Evolutionary conservation across 2,113 vertebrate species (phyloP), one percentile per base, ranked within the genome.

Genomic region (Percina caprodes): DNA sequence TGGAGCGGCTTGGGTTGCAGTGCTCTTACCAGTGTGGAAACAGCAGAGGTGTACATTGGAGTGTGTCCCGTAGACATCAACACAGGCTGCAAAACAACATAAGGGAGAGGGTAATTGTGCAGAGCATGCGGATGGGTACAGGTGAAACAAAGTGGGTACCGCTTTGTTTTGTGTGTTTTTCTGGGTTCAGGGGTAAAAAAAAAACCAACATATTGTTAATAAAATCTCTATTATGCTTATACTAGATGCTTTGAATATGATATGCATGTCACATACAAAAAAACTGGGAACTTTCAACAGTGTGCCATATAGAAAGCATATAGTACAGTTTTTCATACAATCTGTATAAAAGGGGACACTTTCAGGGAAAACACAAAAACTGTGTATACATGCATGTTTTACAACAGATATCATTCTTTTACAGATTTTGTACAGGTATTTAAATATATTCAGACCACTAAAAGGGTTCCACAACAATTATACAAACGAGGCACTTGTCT

Each of bases 11-110:
- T 51, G 21, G 52, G 60, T 71, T 15, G 21, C 84, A 60, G 69
- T 82, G 84, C 59, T 91, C 95, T 96, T 95, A 96, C 95, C 95
- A 96, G 94, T 69, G 95, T 96, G 83, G 95, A 95, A 85, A 95
- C 94, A 19, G 95, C 94, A 0, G 95, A 96, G 81, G 95, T 95
- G 94, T 95, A 96, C 92, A 95, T 92, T 86, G 95, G 95, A 79
- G 94, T 95, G 91, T 95, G 95, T 90, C 95, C 95, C 14, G 95
- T 89, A 59, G 95, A 95, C 93, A 96, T 94, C 93, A 95, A 91
- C 90, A 96, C 95, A 86, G 95, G 95, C 95, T 95, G 95, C 63
- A 94, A 94, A 93, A 94, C 88, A 93, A 93, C 87, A 94, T 83
- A 88, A 91, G 90, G 87, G 77, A 92, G 81, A 94, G 82, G 87